A percentile compares a stretch with the other conserved stretches of the same genome.
Conservation (phyloP, 2,888 invertebrate genomes). For the Lucinisca nassula region DNA sequence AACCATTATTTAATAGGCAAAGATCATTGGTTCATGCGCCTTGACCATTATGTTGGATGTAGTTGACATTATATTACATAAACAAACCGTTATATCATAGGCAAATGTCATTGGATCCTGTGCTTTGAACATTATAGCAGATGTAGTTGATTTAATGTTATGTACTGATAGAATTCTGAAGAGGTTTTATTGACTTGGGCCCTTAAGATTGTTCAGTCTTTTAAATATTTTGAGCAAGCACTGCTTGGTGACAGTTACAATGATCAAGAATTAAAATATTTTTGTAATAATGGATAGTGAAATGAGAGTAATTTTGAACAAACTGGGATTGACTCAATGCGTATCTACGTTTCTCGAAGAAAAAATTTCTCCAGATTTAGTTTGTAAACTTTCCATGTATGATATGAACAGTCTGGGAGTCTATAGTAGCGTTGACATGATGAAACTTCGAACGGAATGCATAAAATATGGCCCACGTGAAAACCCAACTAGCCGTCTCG, state of each 20-base stretch:
- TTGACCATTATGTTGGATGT: too few species aligned
- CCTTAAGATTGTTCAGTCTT: neutral
- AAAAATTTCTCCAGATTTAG: conserved; percentile 8
- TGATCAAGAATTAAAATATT: neutral
- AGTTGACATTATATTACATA: too few species aligned
- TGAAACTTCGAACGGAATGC: conserved; percentile 43
- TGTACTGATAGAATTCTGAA: too few species aligned
- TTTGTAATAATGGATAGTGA: neutral
- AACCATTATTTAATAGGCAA: too few species aligned
- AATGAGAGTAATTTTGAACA: conserved; percentile 4
- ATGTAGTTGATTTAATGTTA: too few species aligned
- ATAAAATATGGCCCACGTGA: conserved; percentile 34
- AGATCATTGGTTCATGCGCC: too few species aligned
- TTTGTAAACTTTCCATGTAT: conserved; percentile 8
- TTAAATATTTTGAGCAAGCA: neutral
- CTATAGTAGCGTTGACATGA: neutral
- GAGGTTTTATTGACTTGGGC: neutral
- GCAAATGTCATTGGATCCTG: too few species aligned
- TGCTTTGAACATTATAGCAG: too few species aligned
- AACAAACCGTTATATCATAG: too few species aligned
- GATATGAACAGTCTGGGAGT: neutral
- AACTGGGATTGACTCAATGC: neutral
- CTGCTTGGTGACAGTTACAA: neutral
- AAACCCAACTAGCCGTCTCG: neutral
- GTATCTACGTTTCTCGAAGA: neutral